A percentile compares a stretch with the other conserved stretches of the same genome.
Conservation (phyloP, 2,797 vertebrate species). For the Rhinogobio ventralis region DNA sequence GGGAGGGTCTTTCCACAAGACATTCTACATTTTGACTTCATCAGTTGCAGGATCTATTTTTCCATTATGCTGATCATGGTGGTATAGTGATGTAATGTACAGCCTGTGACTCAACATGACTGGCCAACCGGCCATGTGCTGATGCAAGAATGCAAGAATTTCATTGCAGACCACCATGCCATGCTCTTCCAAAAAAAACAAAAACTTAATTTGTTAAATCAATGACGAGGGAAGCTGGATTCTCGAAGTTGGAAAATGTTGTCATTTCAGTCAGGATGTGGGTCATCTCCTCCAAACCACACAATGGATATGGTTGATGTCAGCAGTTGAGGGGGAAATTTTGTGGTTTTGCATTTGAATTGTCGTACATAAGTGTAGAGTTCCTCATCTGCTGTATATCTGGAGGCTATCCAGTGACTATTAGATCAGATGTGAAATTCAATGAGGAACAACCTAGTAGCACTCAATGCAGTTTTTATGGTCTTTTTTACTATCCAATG, state of each 20-base stretch:
- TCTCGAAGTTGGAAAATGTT: not conserved
- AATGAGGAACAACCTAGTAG: not conserved
- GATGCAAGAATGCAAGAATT: not conserved
- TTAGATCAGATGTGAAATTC: not conserved
- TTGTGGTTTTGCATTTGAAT: conserved; percentile 11
- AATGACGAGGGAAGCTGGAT: not conserved
- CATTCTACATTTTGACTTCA: not conserved
- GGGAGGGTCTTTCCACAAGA: not conserved
- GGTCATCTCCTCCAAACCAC: not conserved
- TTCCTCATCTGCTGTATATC: not conserved
- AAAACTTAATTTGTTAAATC: not conserved
- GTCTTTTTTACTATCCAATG: not conserved
- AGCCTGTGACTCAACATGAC: conserved; percentile 26
- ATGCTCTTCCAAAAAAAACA: not conserved
- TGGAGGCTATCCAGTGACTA: not conserved
- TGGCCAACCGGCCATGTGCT: not conserved
- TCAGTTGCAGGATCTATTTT: not conserved
- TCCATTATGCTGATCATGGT: conserved; percentile 3
- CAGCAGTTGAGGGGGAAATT: not conserved
- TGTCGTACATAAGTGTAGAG: not conserved
- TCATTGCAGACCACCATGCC: not conserved
- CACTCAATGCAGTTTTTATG: not conserved
- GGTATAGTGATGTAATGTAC: not conserved
- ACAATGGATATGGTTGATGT: conserved; percentile 1
- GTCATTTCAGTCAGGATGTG: conserved; percentile 11